Base-by-base conservation (phyloP, 2,113 vertebrate genomes). In the Ciconia stormi region DNA sequence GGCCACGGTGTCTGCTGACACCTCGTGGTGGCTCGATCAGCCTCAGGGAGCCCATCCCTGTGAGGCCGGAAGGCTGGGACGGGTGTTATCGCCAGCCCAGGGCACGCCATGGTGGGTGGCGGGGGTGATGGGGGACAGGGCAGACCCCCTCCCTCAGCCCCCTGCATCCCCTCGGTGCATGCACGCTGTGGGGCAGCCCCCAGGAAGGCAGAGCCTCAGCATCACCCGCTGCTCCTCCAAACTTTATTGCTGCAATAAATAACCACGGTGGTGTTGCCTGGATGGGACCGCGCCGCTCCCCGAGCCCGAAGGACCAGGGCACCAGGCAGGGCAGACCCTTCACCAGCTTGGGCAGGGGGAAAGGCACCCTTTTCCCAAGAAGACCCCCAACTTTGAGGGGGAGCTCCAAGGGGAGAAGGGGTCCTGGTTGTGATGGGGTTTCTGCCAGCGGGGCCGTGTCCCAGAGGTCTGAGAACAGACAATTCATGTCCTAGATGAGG, bases 181-280 rank as follows among this genome's bases (percentile, higher is more conserved):
- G 19, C 46, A 9, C 1, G 53, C 22, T 44, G 36, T 2, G 1
- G 74, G 27, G 22, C 47, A 34, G 23, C 30, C 20, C 38, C n/a
- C 46, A 2, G 27, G 30, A 52, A 44, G 25, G 65, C n/a, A 63
- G 11, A 55, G 3, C 30, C 49, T 3, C 29, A 6, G 23, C 32
- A 1, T 4, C 62, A 20, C 17, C 65, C 7, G 1, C 62, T 94
- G 89, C 84, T 85, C 87, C 82, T 91, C 94, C 89, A 25, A 34
- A 50, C 8, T 97, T 97, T 97, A 97, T 97, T 97, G 69, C 69
- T 50, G 81, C 70, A 71, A 80, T 89, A 95, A 96, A 97, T 96
- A 96, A 96, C 66, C 49, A 2, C 20, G 10, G 49, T 2, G 77
- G 27, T 23, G 47, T 10, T 9, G 34, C 27, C 65, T 22, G 7